Conservation (phyloP, 2,113 vertebrate species). For the Zosterops pallidus region DNA sequence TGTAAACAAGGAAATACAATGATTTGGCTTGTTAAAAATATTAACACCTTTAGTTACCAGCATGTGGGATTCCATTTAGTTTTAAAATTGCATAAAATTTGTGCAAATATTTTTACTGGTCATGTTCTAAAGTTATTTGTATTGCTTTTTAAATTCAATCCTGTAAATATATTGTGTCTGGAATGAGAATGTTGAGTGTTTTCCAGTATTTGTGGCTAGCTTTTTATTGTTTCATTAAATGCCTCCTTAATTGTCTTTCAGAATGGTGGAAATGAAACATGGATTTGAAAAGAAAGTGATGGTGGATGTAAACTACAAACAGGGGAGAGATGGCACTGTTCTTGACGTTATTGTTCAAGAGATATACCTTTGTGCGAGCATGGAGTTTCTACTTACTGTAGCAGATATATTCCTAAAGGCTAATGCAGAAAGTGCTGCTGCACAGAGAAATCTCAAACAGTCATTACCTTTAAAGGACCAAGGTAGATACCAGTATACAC, state of each 20-base stretch:
- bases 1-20: neutral
- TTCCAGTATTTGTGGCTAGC: neutral
- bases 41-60: neutral
- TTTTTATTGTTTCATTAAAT: neutral
- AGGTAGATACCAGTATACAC: conserved; percentile 68
- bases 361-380: conserved; percentile 92
- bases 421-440: conserved; percentile 77
- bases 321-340: conserved; percentile 81
- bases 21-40: neutral
- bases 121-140: neutral
- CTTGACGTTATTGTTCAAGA: conserved; percentile 88
- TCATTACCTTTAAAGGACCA: conserved; percentile 73
- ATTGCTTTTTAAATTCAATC: neutral
- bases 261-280: conserved; percentile 92
- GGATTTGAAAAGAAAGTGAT: conserved; percentile 90
- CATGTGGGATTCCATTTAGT: neutral
- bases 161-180: neutral
- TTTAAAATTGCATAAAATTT: neutral
- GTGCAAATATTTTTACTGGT: neutral
- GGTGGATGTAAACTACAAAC: conserved; percentile 89
- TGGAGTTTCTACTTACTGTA: conserved; percentile 93
- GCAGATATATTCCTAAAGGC: conserved; percentile 91
- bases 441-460: conserved; percentile 76
- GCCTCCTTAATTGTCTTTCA: conserved; percentile 63
- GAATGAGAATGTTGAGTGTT: neutral